Percentiles rank a stretch among this genome's conserved stretches.
Conservation (phyloP, 2,797 vertebrate genomes). For the Sciurus vulgaris region DNA sequence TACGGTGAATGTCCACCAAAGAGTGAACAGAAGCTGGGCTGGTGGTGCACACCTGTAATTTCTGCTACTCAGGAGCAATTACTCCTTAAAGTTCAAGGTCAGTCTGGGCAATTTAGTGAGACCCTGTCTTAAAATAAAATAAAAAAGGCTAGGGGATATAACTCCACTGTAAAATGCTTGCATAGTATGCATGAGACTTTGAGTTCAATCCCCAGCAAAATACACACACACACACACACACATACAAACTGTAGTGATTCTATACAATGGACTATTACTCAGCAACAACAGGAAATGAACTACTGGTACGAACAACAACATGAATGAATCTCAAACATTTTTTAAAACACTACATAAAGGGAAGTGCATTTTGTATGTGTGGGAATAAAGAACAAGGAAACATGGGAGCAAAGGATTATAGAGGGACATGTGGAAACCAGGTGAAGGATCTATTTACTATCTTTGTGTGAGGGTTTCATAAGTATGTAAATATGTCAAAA, state of each 20-base stretch:
- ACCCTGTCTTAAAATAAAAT: too few species aligned
- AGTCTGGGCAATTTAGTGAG: too few species aligned
- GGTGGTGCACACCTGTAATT: too few species aligned
- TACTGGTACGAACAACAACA: neutral
- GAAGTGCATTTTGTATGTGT: fast-evolving
- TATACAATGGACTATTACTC: neutral
- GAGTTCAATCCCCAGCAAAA: too few species aligned
- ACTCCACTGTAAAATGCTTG: too few species aligned
- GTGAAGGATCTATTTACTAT: neutral
- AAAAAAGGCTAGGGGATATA: too few species aligned
- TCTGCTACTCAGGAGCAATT: too few species aligned
- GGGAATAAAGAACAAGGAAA: fast-evolving
- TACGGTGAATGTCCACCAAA: neutral
- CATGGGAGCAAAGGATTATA: neutral
- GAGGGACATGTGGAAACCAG: neutral
- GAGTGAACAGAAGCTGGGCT: neutral
- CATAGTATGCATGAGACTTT: too few species aligned
- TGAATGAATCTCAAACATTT: neutral
- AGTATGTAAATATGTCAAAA: neutral
- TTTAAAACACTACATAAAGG: neutral
- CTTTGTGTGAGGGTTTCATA: neutral
- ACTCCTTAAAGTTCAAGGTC: too few species aligned
- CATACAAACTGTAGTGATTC: neutral
- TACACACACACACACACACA: too few species aligned
- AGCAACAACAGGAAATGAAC: neutral